Base-by-base conservation (phyloP, 2,797 vertebrate genomes). In the Syngnathus rostellatus region DNA sequence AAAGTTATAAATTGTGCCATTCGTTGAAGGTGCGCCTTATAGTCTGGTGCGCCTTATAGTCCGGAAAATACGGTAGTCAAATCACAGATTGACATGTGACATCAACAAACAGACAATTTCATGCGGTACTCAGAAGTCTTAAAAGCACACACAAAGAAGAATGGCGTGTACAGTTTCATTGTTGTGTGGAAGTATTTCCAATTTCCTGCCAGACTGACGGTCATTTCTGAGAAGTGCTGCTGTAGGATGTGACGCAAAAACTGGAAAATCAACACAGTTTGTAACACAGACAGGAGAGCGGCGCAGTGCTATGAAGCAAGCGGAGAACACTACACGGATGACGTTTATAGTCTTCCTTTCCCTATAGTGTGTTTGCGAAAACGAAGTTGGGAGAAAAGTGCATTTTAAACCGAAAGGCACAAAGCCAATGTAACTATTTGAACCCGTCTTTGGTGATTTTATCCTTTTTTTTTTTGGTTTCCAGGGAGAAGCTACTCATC, bases 201-300 rank as follows among this genome's bases (percentile, higher is more conserved):
- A 68, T 74, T 79, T 64, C 76, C 80, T n/a, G 67, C 78, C 23
- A 21, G 51, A 53, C 9, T 23, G n/a, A 53, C 19, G 75, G 73
- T 87, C 78, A 85, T 82, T 89, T 89, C 85, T 89, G 86, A 84
- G 88, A 89, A 88, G 73, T 71, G 68, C 6, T n/a, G 50, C 19
- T 51, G 66, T 63, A 50, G 23, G 9, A 48, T 16, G 23, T 40
- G 39, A 17, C 40, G 58, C 58, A 61, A 19, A 59, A 61, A 39
- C 68, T 68, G 82, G 76, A 85, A 87, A 87, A 85, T 80, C 77
- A 87, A 83, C 83, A 88, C 66, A 60, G 77, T 82, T 79, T 70
- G 78, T 73, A 76, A 51, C 50, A 51, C 68, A 66, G 75, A 76
- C 71, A 76, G 81, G 68, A 79, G 69, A 81, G 67, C 40, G 25